Evolutionary conservation across 2,888 invertebrate species (phyloP).

Genomic region (Synanthedon tipuliformis): DNA sequence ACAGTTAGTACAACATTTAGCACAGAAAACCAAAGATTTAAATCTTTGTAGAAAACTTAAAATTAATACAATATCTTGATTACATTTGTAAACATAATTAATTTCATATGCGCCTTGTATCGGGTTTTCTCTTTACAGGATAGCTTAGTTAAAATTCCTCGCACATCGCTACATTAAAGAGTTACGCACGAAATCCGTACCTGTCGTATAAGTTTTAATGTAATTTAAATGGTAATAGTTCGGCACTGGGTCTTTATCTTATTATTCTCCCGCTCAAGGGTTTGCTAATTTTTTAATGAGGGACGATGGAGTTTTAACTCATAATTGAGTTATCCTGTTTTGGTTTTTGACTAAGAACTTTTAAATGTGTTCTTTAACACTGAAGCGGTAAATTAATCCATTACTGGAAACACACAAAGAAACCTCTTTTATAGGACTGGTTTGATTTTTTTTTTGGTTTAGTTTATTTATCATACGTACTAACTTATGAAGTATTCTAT

Average conservation of each 20-base stretch:
- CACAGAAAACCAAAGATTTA: no score
- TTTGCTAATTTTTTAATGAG: conserved; percentile 6
- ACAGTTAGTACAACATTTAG: no score
- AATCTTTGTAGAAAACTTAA: no score
- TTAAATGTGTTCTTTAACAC: background rate
- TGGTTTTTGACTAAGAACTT: background rate
- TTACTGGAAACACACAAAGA: no score
- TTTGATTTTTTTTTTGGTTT: no score
- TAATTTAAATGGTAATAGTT: conserved; percentile 23
- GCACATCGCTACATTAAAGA: conserved; percentile 12
- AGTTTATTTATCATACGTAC: no score
- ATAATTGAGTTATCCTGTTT: background rate
- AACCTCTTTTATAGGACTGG: no score
- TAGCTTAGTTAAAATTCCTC: conserved; percentile 34
- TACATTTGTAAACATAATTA: no score
- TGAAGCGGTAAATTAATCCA: no score
- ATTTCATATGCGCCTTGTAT: background rate
- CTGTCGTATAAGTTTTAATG: conserved; percentile 22
- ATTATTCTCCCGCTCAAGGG: background rate
- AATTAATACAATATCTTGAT: no score
- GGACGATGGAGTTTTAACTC: conserved; percentile 5
- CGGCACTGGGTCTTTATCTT: conserved; percentile 5
- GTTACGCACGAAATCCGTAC: conserved; percentile 15
- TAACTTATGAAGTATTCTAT: no score
- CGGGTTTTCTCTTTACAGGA: conserved; percentile 18